phyloP scores from a whole-genome alignment of 2,888 invertebrate species.

The Eilema caniola region DNA sequence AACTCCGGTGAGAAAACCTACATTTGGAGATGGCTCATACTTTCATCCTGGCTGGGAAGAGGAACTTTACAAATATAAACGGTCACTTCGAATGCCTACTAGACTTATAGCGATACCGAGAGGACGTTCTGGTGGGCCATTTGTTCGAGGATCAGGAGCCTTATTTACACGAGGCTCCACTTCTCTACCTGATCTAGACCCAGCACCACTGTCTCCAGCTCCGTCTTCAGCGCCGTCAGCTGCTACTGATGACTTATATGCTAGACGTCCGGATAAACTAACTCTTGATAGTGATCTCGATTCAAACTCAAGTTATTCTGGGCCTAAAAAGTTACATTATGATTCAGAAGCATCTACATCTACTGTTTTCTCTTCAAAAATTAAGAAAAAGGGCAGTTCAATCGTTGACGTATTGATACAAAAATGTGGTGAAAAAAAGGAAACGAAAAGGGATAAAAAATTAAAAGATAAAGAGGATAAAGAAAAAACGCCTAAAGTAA shows the following conservation, averaged over 20 bases:
- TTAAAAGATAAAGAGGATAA: conserved; percentile 86
- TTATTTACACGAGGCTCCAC: conserved; percentile 89
- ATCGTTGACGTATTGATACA: conserved; percentile 90
- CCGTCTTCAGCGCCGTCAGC: conserved; percentile 88
- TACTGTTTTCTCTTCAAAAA: conserved; percentile 88
- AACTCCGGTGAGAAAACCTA: conserved; percentile 83
- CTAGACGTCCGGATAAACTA: conserved; percentile 79
- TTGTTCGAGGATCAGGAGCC: conserved; percentile 67
- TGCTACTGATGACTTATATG: conserved; percentile 86
- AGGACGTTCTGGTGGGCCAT: conserved; percentile 87
- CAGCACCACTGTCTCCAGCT: conserved; percentile 90
- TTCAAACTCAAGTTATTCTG: conserved; percentile 89
- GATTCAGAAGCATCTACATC: conserved; percentile 90
- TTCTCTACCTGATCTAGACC: conserved; percentile 92
- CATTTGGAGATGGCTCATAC: conserved; percentile 90
- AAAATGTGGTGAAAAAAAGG: conserved; percentile 88
- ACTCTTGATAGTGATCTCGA: conserved; percentile 89
- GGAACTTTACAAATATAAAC: conserved; percentile 93
- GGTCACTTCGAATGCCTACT: conserved; percentile 93
- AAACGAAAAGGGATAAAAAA: conserved; percentile 79
- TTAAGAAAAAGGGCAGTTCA: conserved; percentile 84
- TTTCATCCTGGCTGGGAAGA: conserved; percentile 94
- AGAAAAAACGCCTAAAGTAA: conserved; percentile 84
- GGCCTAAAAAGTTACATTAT: conserved; percentile 85
- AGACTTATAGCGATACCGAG: conserved; percentile 93